phyloP scores from a whole-genome alignment of 2,113 vertebrate species.

The Xiphorhynchus elegans region DNA sequence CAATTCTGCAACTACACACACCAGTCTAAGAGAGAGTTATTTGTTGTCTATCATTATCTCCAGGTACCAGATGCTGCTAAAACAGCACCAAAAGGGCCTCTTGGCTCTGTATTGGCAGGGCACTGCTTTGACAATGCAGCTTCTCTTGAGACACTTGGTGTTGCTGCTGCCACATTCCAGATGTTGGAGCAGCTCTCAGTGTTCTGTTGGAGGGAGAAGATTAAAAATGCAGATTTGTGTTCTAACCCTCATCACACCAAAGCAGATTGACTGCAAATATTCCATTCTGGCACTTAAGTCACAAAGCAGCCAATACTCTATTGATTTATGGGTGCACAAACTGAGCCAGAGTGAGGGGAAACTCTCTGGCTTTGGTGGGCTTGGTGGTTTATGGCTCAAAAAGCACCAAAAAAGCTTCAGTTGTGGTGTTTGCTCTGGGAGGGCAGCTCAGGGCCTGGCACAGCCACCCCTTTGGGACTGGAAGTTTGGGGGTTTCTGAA shows the following conservation, averaged over 20 bases:
- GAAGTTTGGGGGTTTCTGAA: not conserved
- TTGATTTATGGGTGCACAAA: too few relatives aligned
- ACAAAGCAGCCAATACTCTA: too few relatives aligned
- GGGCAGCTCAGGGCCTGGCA: too few relatives aligned
- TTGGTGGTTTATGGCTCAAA: too few relatives aligned
- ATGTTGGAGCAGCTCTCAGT: not conserved
- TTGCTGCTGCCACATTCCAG: not conserved
- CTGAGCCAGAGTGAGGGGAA: too few relatives aligned
- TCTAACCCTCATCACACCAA: too few relatives aligned
- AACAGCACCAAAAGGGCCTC: not conserved
- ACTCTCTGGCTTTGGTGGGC: too few relatives aligned
- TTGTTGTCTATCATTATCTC: not conserved
- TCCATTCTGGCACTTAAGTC: not conserved
- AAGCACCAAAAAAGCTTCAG: too few relatives aligned
- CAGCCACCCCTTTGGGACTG: accelerated
- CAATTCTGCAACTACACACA: not conserved
- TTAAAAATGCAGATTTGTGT: not conserved
- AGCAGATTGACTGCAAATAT: not conserved
- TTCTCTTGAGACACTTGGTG: not conserved
- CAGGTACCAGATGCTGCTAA: not conserved
- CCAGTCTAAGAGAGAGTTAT: not conserved
- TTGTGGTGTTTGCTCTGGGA: too few relatives aligned
- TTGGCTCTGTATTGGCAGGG: not conserved
- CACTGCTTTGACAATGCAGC: not conserved
- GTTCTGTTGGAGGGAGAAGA: not conserved